Evolutionary conservation across 2,797 vertebrate species (phyloP).

Genomic region (Peromyscus nudipes): DNA sequence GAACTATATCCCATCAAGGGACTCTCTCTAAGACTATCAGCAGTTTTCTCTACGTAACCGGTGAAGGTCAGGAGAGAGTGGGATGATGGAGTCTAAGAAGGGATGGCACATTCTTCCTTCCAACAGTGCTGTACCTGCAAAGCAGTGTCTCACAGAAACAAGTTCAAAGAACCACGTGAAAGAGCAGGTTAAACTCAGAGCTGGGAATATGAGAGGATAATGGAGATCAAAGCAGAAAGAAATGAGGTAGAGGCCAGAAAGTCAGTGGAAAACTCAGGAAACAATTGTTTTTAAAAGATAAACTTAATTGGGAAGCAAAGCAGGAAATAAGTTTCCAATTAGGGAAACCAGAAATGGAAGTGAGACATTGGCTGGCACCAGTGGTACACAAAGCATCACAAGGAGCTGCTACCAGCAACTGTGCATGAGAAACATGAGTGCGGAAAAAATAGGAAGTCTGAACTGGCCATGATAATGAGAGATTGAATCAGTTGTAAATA

Average conservation of each 20-base stretch:
- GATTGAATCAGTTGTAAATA: neutral
- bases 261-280: neutral
- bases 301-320: neutral
- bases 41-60: neutral
- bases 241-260: neutral
- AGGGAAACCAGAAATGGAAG: neutral
- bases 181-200: too few relatives aligned
- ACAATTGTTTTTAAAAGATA: neutral
- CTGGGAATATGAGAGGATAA: neutral
- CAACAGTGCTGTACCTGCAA: too few relatives aligned
- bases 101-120: neutral
- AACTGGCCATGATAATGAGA: neutral
- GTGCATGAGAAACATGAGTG: neutral
- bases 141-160: neutral
- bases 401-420: neutral
- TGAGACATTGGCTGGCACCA: neutral
- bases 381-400: neutral
- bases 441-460: neutral
- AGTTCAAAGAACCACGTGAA: neutral
- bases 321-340: neutral
- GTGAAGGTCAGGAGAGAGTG: neutral
- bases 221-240: neutral
- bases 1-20: neutral
- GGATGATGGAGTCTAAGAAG: neutral
- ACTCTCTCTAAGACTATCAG: neutral